Percentiles rank a stretch among this genome's conserved stretches.
These are phyloP conservation scores for Eublepharis macularius DNA, from an alignment of 2,113 vertebrate species.

Conservation along the genomic window DNA sequence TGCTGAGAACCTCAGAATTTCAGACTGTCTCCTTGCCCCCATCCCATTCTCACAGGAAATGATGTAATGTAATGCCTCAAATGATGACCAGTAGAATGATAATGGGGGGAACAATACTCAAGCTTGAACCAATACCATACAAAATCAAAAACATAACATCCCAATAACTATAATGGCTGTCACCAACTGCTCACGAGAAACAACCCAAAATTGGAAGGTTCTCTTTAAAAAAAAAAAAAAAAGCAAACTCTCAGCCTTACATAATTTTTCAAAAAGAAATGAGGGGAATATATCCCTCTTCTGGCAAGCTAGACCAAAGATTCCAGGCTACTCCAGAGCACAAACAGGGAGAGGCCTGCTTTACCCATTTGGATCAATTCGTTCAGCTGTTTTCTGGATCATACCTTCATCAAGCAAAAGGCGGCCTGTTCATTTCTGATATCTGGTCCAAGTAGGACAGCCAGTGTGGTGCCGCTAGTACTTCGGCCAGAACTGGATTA, in stretches of 20 bases:
- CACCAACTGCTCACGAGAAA: too few relatives aligned
- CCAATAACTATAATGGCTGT: too few relatives aligned
- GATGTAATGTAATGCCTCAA: neutral
- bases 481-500: too few relatives aligned
- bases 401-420: too few relatives aligned
- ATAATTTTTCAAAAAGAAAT: too few relatives aligned
- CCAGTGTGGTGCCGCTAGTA: too few relatives aligned
- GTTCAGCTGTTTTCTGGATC: neutral
- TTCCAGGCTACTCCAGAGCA: neutral
- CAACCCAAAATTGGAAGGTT: neutral
- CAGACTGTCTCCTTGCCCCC: neutral
- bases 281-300: too few relatives aligned
- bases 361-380: conserved; percentile 18
- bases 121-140: neutral
- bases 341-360: neutral
- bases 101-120: neutral
- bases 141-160: too few relatives aligned
- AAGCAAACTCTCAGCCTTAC: too few relatives aligned
- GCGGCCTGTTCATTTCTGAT: too few relatives aligned
- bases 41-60: neutral
- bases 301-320: too few relatives aligned
- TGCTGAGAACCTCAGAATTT: neutral
- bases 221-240: neutral
- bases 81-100: neutral
- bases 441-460: too few relatives aligned